Conservation (phyloP, 2,113 vertebrate genomes). For the Pygoscelis antarcticus region DNA sequence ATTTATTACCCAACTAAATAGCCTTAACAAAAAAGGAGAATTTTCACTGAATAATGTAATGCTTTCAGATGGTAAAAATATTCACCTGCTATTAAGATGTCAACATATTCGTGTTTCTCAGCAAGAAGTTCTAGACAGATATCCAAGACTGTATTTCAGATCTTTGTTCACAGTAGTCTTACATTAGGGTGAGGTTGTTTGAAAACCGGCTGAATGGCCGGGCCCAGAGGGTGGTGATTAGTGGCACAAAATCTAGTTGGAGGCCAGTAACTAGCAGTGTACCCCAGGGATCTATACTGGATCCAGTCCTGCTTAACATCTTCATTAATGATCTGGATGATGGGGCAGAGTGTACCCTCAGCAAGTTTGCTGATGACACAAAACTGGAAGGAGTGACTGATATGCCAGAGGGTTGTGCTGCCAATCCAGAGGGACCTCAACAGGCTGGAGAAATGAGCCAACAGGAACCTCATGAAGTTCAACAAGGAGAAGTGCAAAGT, state of each 20-base stretch:
- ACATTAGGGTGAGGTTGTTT: background rate
- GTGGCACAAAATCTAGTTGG: background rate
- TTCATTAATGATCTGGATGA: background rate
- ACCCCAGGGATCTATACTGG: fast-evolving
- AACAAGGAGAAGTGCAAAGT: background rate
- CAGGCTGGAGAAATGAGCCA: background rate
- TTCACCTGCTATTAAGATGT: background rate
- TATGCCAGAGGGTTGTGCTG: background rate
- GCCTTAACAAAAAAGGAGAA: background rate
- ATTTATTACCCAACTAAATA: background rate
- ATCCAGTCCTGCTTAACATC: background rate
- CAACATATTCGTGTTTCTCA: background rate
- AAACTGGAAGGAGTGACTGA: background rate
- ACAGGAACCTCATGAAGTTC: background rate
- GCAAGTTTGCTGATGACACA: background rate
- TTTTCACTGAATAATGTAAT: background rate
- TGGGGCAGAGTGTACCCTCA: background rate
- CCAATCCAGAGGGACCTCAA: too few species aligned
- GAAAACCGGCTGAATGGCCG: background rate
- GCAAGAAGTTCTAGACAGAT: background rate
- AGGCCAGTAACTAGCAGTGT: background rate
- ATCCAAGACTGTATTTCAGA: background rate
- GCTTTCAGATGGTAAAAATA: background rate
- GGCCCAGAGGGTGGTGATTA: too few species aligned
- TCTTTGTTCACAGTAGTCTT: background rate